A percentile compares a stretch with the other conserved stretches of the same genome.
phyloP scores from a whole-genome alignment of 2,888 invertebrate species.

The Cyclophora albipunctata region DNA sequence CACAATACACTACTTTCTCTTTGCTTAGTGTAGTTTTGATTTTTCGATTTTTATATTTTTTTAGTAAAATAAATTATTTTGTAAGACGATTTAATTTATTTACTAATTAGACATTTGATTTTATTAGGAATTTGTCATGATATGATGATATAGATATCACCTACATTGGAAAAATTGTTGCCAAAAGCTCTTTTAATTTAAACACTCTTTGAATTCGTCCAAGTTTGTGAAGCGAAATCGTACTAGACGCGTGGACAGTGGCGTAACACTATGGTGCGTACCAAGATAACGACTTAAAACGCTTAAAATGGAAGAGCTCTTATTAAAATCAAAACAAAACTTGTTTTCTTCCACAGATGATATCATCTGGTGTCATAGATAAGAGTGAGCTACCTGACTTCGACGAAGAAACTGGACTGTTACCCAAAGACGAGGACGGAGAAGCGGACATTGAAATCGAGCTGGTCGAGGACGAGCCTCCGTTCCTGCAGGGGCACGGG shows the following conservation, averaged over 20 bases:
- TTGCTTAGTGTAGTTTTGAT: neutral
- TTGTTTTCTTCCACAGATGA: slow-evolving; percentile 77
- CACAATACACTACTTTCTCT: too few relatives aligned
- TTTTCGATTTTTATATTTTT: neutral
- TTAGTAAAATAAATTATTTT: neutral
- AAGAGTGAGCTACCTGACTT: slow-evolving; percentile 97
- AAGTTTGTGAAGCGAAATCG: too few relatives aligned
- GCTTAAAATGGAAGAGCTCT: too few relatives aligned
- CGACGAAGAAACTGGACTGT: slow-evolving; percentile 95
- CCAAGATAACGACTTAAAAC: too few relatives aligned
- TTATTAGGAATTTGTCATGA: too few relatives aligned
- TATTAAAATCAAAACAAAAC: neutral
- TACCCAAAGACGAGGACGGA: slow-evolving; percentile 93
- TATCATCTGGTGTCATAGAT: slow-evolving; percentile 92
- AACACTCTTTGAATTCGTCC: too few relatives aligned
- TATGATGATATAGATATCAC: too few relatives aligned
- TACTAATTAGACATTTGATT: too few relatives aligned
- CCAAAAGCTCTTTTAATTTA: too few relatives aligned
- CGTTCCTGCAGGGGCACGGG: slow-evolving; percentile 96
- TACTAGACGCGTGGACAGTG: too few relatives aligned
- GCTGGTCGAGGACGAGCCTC: slow-evolving; percentile 98
- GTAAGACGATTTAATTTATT: neutral
- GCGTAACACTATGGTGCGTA: too few relatives aligned
- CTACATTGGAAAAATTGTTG: too few relatives aligned
- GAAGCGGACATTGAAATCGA: slow-evolving; percentile 99